Conservation (phyloP, 2,797 vertebrate genomes). For the Muscicapa striata region DNA sequence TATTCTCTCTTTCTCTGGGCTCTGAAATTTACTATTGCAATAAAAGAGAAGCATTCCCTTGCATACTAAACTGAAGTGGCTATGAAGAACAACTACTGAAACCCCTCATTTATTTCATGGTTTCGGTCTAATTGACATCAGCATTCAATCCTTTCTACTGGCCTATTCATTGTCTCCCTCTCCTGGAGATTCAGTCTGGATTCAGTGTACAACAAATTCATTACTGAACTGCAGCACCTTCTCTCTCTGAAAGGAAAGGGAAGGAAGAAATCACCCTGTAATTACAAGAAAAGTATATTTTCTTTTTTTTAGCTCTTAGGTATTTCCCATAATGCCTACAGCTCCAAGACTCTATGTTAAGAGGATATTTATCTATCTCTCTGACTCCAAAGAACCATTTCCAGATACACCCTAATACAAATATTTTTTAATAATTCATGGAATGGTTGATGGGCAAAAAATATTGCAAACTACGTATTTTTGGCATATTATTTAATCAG, state of each 20-base stretch:
- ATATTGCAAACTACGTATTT: not conserved
- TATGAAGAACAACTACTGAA: constrained; percentile 19
- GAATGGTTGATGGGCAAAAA: constrained; percentile 1
- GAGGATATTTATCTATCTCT: not conserved
- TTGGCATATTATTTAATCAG: not conserved
- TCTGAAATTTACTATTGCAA: constrained; percentile 68
- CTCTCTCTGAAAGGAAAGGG: not conserved
- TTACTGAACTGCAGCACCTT: not conserved
- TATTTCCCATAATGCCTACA: not conserved
- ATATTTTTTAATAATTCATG: constrained; percentile 27
- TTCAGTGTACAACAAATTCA: constrained; percentile 1
- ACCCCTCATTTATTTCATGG: constrained; percentile 41
- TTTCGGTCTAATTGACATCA: constrained; percentile 58
- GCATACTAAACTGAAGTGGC: constrained; percentile 4
- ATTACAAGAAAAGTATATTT: not conserved
- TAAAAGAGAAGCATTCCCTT: constrained; percentile 57
- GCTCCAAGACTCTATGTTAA: not conserved
- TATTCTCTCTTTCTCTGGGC: constrained; percentile 35
- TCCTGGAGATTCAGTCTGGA: constrained; percentile 20
- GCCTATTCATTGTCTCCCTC: constrained; percentile 52
- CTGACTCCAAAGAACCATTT: not conserved
- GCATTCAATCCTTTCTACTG: constrained; percentile 31
- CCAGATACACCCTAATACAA: not conserved
- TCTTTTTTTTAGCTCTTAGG: not conserved
- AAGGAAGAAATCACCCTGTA: not conserved